Evolutionary conservation across 2,888 invertebrate genomes (phyloP).

Genomic region (Nycteola revayana): DNA sequence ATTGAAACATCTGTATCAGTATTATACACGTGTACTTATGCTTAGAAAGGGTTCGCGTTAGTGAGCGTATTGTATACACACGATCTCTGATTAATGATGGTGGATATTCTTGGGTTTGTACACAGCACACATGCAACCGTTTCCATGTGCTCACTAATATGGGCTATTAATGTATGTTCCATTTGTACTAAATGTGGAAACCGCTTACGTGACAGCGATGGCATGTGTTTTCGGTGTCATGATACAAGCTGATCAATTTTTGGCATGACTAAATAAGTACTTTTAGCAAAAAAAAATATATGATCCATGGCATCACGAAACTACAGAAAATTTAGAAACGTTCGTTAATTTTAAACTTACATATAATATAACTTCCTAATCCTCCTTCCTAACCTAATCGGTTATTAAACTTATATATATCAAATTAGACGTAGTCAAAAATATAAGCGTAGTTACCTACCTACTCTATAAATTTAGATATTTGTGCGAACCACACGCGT

Average conservation of each 20-base stretch:
- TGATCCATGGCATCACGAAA: no score
- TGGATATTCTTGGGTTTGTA: conserved; percentile 40
- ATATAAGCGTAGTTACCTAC: no score
- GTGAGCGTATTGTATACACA: conserved; percentile 39
- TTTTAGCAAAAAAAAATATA: no score
- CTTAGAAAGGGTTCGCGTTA: conserved; percentile 39
- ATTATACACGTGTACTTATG: conserved; percentile 35
- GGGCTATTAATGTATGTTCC: conserved; percentile 20
- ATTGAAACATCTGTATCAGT: conserved; percentile 13
- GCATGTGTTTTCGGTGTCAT: conserved; percentile 33
- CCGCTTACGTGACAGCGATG: conserved; percentile 52
- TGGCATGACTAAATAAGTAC: no score
- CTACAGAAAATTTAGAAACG: no score
- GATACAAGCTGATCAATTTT: conserved; percentile 8
- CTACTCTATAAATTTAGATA: no score
- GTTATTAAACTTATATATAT: no score
- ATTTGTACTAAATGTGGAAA: conserved; percentile 59
- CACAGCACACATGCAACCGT: conserved; percentile 25
- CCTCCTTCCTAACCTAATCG: no score
- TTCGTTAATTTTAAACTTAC: no score
- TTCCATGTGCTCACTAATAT: conserved; percentile 31
- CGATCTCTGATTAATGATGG: conserved; percentile 46
- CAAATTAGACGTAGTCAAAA: no score
- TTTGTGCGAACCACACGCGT: no score
- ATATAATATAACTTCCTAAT: no score